A percentile compares a stretch with the other conserved stretches of the same genome.
Conservation (phyloP, 2,888 invertebrate genomes). For the Noctua janthe region DNA sequence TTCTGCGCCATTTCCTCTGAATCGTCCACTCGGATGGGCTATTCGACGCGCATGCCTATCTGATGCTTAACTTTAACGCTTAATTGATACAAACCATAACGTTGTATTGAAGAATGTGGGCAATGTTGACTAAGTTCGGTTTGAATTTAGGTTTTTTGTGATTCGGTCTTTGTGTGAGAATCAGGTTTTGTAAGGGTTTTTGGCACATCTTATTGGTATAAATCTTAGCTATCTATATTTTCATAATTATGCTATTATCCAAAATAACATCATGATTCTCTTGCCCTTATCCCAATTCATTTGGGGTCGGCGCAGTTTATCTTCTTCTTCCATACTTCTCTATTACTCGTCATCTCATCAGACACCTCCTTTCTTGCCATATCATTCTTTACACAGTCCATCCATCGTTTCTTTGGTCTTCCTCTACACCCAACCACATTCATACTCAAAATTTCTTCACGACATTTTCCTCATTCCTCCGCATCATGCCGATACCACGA, state of each 20-base stretch:
- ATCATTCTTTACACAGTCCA: no score
- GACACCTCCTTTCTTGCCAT: no score
- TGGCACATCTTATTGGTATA: not conserved
- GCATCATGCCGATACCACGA: no score
- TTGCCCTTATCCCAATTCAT: no score
- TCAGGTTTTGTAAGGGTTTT: not conserved
- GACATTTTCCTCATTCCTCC: no score
- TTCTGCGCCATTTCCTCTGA: conserved; percentile 89
- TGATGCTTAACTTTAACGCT: conserved; percentile 76
- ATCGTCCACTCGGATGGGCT: conserved; percentile 82
- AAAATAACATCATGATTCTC: not conserved
- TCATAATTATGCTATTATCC: not conserved
- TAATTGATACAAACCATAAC: conserved; percentile 79
- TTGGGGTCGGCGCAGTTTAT: no score
- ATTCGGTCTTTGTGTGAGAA: not conserved
- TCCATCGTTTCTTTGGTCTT: no score
- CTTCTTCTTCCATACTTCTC: no score
- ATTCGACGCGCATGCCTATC: conserved; percentile 77
- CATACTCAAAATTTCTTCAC: no score
- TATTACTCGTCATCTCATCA: no score
- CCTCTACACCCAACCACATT: no score
- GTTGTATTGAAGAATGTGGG: conserved; percentile 29
- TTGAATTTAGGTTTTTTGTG: not conserved
- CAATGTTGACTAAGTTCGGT: not conserved
- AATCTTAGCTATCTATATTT: not conserved